Percentiles rank a stretch among this genome's conserved stretches.
Evolutionary conservation across 1,140 invertebrate species (phyloP).

Genomic region (Hycleus cichorii): DNA sequence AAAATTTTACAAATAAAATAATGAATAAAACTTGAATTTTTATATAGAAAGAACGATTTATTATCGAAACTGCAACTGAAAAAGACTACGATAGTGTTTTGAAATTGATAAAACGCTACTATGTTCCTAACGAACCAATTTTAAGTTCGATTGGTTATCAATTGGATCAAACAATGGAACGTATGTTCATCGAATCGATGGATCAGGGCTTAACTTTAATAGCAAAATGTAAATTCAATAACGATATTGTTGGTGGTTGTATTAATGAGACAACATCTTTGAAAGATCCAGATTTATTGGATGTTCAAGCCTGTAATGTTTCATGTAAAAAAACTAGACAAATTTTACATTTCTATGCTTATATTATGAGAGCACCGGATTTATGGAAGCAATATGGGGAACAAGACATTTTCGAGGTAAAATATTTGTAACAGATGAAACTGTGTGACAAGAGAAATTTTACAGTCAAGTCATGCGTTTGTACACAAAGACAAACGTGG

Average conservation of each 20-base stretch:
- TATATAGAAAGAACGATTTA: too few relatives aligned
- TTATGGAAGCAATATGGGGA: conserved; percentile 39
- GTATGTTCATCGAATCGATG: conserved; percentile 32
- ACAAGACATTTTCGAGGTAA: conserved; percentile 41
- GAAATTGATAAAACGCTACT: conserved; percentile 31
- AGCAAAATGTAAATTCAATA: conserved; percentile 38
- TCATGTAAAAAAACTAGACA: conserved; percentile 27
- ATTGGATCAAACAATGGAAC: conserved; percentile 11
- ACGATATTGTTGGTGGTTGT: conserved; percentile 40
- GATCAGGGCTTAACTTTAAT: conserved; percentile 40
- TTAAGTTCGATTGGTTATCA: conserved; percentile 8
- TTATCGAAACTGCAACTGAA: too few relatives aligned
- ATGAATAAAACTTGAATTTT: too few relatives aligned
- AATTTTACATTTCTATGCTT: conserved; percentile 40
- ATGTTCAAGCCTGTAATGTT: conserved; percentile 33
- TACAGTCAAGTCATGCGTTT: conserved; percentile 36
- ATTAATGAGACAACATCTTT: conserved; percentile 37
- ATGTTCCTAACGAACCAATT: conserved; percentile 33
- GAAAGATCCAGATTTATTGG: conserved; percentile 34
- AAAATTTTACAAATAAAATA: too few relatives aligned
- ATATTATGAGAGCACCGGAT: conserved; percentile 35
- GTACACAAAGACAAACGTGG: conserved; percentile 35
- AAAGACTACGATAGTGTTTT: conserved; percentile 28
- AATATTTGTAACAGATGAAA: not conserved
- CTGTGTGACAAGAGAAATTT: conserved; percentile 4